These are phyloP conservation scores for Leucophenga maculata DNA, from an alignment of 2,888 invertebrate genomes.

Conservation along the genomic window DNA sequence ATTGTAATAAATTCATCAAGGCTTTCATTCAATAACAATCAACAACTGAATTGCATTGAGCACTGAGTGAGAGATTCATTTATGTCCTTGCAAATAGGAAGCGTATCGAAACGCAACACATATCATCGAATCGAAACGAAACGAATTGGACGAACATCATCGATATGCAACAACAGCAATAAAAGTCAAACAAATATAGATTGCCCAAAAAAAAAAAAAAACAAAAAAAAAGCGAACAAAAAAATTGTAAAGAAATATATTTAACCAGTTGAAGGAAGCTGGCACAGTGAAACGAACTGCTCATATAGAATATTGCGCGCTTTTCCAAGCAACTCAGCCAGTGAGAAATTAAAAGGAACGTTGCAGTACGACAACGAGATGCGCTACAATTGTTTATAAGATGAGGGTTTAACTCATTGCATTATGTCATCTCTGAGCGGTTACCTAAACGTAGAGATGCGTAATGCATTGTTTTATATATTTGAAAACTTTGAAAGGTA, in stretches of 20 bases:
- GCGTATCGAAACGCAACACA: neutral
- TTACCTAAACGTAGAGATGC: too few relatives aligned
- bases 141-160: slow-evolving; percentile 39
- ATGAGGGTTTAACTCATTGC: too few relatives aligned
- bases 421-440: too few relatives aligned
- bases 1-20: slow-evolving; percentile 27
- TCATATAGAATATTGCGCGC: slow-evolving; percentile 5
- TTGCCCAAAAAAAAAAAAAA: slow-evolving; percentile 21
- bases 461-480: too few relatives aligned
- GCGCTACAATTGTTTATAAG: too few relatives aligned
- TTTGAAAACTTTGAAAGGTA: too few relatives aligned
- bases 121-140: neutral
- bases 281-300: neutral
- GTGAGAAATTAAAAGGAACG: neutral
- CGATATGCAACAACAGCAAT: slow-evolving; percentile 30
- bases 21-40: slow-evolving; percentile 28
- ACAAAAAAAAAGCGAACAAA: slow-evolving; percentile 20
- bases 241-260: slow-evolving; percentile 18
- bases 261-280: neutral
- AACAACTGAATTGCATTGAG: slow-evolving; percentile 16
- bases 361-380: too few relatives aligned
- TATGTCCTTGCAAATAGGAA: too few relatives aligned
- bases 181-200: slow-evolving; percentile 26
- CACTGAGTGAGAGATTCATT: neutral
- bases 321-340: neutral